Conservation (phyloP, 2,113 vertebrate genomes). For the Antechinus flavipes region DNA sequence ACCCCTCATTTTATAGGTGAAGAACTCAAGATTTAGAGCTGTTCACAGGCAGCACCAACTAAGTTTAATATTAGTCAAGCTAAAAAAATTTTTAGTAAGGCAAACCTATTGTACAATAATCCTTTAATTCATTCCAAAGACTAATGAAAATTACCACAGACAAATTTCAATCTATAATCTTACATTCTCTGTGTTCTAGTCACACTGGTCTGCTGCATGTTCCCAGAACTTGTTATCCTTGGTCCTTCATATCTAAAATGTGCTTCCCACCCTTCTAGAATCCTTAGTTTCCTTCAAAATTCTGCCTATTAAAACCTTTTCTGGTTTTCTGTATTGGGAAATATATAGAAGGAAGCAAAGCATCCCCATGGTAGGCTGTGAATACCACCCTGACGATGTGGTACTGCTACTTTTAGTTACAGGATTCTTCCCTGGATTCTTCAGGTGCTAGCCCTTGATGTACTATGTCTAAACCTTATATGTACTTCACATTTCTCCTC, state of each 20-base stretch:
- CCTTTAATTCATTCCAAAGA: neutral
- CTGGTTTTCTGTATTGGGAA: neutral
- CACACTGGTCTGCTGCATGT: neutral
- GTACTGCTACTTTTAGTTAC: neutral
- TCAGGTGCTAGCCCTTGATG: neutral
- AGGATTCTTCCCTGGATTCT: too few species aligned
- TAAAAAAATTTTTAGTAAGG: neutral
- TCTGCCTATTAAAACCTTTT: neutral
- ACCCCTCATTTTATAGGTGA: neutral
- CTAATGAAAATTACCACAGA: neutral
- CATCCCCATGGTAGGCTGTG: neutral
- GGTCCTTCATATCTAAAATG: neutral
- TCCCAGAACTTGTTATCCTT: neutral
- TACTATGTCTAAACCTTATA: neutral
- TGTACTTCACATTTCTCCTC: neutral
- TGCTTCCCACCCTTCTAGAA: neutral
- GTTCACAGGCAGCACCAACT: neutral
- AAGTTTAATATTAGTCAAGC: neutral
- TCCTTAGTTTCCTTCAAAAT: neutral
- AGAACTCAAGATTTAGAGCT: neutral
- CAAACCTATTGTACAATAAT: neutral
- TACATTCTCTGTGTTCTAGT: neutral
- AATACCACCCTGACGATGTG: neutral
- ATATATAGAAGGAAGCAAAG: neutral
- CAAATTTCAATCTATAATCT: neutral